Evolutionary conservation across 2,888 invertebrate genomes (phyloP).

Genomic region (Ichneumoninae sp.): DNA sequence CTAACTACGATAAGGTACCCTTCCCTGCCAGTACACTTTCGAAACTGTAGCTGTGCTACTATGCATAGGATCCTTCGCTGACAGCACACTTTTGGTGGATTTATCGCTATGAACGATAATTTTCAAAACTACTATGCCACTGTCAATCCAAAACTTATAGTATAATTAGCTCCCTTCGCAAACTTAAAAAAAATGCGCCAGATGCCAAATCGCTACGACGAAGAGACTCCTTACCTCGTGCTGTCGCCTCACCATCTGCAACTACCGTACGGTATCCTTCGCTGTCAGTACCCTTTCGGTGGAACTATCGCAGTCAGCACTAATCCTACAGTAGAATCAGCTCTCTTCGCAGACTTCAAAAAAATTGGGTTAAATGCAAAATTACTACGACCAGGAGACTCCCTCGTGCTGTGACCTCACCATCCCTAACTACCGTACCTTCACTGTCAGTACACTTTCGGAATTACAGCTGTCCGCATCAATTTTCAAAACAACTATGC

Average conservation of each 20-base stretch:
- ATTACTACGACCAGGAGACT: neutral
- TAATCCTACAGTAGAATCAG: neutral
- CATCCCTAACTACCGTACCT: neutral
- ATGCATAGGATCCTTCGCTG: no score
- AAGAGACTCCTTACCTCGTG: no score
- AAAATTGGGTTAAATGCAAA: neutral
- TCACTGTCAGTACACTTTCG: neutral
- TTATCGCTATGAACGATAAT: neutral
- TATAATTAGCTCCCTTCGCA: no score
- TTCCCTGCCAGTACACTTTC: slow-evolving; percentile 4
- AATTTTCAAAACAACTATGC: neutral
- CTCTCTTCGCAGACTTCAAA: neutral
- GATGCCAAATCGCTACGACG: no score
- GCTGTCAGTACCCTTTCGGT: neutral
- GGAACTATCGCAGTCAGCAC: neutral
- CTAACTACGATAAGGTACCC: neutral
- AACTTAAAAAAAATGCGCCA: no score
- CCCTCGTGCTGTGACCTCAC: neutral
- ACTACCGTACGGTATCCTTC: no score
- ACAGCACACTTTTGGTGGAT: neutral
- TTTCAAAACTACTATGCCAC: no score
- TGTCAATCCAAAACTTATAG: no score
- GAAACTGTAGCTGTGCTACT: no score
- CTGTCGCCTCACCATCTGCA: no score
- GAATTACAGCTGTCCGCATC: neutral